Evolutionary conservation across 2,113 vertebrate species (phyloP).

Genomic region (Corvus cornix): DNA sequence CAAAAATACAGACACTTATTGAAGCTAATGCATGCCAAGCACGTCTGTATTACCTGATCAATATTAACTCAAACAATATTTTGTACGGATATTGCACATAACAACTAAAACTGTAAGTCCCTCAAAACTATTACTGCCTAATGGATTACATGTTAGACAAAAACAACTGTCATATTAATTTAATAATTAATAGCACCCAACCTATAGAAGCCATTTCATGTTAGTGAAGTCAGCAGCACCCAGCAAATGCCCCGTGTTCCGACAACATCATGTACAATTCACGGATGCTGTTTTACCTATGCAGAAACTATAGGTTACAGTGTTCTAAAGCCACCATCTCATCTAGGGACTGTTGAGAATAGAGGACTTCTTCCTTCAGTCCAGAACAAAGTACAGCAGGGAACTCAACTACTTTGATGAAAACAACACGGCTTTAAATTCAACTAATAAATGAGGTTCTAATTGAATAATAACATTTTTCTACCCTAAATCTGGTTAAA

Average conservation of each 20-base stretch:
- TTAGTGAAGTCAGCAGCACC: not conserved
- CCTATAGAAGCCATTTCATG: not conserved
- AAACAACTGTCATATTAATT: not conserved
- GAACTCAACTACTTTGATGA: not conserved
- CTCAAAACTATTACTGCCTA: not conserved
- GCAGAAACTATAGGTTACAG: not conserved
- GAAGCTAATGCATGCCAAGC: not conserved
- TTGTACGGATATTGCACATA: not conserved
- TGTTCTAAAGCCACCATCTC: not conserved
- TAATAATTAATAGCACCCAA: not conserved
- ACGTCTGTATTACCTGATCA: not conserved
- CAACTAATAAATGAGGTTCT: not conserved
- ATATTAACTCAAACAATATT: not conserved
- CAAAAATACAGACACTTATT: not conserved
- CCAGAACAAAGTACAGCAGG: not conserved
- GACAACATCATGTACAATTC: not conserved
- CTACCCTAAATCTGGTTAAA: not conserved
- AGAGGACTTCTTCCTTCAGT: not conserved
- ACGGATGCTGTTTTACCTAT: not conserved
- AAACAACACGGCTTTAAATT: not conserved
- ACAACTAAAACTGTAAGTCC: not conserved
- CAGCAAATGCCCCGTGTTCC: not conserved
- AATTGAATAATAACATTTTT: not conserved
- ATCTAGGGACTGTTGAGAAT: not conserved
- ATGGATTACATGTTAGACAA: not conserved